Evolutionary conservation across 2,888 invertebrate species (phyloP).

Genomic region (Torymus texanus): DNA sequence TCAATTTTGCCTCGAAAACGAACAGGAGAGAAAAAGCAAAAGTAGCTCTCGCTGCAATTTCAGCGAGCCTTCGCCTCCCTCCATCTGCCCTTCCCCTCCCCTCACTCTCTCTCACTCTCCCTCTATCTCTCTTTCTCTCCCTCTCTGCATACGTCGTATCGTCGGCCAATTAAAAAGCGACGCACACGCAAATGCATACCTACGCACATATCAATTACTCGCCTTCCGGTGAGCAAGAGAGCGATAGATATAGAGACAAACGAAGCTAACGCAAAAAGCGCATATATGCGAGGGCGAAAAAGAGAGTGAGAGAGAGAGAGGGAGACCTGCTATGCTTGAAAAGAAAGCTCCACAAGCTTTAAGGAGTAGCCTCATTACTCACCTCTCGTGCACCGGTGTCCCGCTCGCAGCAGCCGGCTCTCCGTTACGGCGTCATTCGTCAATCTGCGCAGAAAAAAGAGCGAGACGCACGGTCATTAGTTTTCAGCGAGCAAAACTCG

Average conservation of each 20-base stretch:
- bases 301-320: too few species aligned
- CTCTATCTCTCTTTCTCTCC: background rate
- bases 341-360: background rate
- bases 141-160: background rate
- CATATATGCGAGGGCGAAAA: too few species aligned
- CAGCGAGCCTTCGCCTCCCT: background rate
- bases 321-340: too few species aligned
- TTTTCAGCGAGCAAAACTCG: slow-evolving; percentile 30
- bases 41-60: background rate
- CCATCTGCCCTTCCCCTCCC: background rate
- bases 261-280: too few species aligned
- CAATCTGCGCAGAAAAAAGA: slow-evolving; percentile 64
- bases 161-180: slow-evolving; percentile 26
- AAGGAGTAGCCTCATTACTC: slow-evolving; percentile 59
- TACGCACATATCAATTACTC: background rate
- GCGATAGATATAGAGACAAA: background rate
- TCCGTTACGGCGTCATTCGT: slow-evolving; percentile 70
- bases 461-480: slow-evolving; percentile 48
- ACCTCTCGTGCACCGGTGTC: slow-evolving; percentile 70
- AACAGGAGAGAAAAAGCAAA: background rate
- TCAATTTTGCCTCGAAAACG: background rate
- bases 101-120: background rate
- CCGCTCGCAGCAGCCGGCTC: slow-evolving; percentile 69
- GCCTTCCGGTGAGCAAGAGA: background rate
- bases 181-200: background rate